Conservation (phyloP, 2,888 invertebrate genomes). For the Seira musarum region DNA sequence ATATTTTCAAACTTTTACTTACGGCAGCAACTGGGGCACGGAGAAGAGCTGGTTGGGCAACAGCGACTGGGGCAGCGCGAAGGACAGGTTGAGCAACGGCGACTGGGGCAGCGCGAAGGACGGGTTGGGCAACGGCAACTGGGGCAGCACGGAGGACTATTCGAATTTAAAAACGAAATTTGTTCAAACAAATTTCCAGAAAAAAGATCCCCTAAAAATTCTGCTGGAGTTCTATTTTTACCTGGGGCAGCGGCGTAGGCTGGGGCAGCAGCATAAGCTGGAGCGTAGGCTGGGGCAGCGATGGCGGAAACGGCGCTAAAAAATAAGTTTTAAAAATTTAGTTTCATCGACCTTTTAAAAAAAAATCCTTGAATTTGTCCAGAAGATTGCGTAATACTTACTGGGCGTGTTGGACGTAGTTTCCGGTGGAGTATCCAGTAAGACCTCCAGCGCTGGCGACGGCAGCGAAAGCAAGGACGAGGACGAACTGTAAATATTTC, state of each 20-base stretch:
- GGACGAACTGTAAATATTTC: no score
- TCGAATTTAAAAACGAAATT: background rate
- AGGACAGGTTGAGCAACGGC: no score
- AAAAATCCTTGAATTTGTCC: no score
- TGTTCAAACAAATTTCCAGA: background rate
- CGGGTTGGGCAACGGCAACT: background rate
- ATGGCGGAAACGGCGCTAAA: constrained; percentile 23
- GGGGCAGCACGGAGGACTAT: constrained; percentile 41
- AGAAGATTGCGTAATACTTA: no score
- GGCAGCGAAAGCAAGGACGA: constrained; percentile 29
- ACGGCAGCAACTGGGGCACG: no score
- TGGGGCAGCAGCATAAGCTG: background rate
- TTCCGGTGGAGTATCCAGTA: constrained; percentile 52
- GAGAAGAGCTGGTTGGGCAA: no score
- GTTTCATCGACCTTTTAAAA: no score
- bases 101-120: background rate
- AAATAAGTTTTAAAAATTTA: no score
- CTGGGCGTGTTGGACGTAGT: constrained; percentile 55
- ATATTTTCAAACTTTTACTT: no score
- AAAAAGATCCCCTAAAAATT: background rate
- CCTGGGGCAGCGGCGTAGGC: background rate
- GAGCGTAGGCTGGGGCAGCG: constrained; percentile 1
- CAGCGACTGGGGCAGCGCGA: background rate
- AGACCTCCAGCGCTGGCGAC: constrained; percentile 42
- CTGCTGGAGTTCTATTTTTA: background rate